Percentiles rank a stretch among this genome's conserved stretches.
These are phyloP conservation scores for Coilia nasus DNA, from an alignment of 2,797 vertebrate species.

Conservation along the genomic window DNA sequence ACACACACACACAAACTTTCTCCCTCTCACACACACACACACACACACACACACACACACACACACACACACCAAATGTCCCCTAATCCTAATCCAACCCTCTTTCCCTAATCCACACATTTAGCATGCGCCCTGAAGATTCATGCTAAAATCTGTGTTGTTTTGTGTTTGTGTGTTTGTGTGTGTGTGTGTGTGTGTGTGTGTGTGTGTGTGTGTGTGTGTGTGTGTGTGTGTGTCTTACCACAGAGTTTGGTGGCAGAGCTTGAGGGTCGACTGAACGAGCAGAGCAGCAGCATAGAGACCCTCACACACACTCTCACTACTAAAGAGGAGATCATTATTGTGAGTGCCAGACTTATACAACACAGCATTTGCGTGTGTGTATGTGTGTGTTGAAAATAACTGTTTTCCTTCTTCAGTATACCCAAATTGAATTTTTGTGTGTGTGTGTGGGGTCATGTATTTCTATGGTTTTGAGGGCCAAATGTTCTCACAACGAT, in stretches of 20 bases:
- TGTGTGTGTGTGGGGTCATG: background rate
- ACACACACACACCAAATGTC: background rate
- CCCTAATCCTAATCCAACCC: background rate
- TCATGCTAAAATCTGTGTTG: background rate
- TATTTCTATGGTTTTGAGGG: no score
- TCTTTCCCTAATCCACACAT: background rate
- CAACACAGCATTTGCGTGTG: background rate
- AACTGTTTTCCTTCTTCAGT: background rate
- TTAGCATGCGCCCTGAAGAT: background rate
- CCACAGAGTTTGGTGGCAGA: conserved; percentile 68
- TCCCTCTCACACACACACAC: background rate
- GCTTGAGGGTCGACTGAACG: conserved; percentile 68
- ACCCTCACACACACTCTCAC: conserved; percentile 72
- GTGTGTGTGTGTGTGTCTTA: conserved; percentile 11
- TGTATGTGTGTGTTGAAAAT: background rate
- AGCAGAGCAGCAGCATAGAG: conserved; percentile 70
- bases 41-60: conserved; percentile 7
- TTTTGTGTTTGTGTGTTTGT: conserved; percentile 1
- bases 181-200: background rate
- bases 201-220: background rate
- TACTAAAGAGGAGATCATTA: conserved; percentile 80
- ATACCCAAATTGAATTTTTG: background rate
- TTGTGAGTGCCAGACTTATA: conserved; percentile 58
- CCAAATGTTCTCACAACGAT: no score
- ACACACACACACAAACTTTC: background rate